phyloP scores from a whole-genome alignment of 2,113 vertebrate species.

The Suricata suricatta region DNA sequence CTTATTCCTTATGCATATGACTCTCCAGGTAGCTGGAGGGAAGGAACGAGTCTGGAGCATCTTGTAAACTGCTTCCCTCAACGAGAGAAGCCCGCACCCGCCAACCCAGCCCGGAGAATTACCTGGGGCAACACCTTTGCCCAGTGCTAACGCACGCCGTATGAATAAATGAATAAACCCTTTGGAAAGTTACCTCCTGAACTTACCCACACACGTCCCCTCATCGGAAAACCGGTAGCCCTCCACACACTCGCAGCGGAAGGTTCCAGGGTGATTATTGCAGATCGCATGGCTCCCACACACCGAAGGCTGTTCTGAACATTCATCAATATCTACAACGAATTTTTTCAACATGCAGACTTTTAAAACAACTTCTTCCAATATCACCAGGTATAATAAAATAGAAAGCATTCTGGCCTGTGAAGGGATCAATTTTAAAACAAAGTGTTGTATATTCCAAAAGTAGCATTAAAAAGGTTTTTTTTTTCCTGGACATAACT shows the following conservation, averaged over 20 bases:
- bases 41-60: background rate
- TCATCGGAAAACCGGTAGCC: slow-evolving; percentile 91
- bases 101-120: background rate
- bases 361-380: background rate
- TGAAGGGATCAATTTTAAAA: background rate
- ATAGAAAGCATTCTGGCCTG: background rate
- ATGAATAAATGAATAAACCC: accelerated
- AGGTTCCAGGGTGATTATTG: slow-evolving; percentile 95
- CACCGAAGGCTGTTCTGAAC: slow-evolving; percentile 85
- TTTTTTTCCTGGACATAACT: background rate
- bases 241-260: slow-evolving; percentile 92
- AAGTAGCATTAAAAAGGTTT: background rate
- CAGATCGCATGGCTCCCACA: slow-evolving; percentile 91
- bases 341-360: background rate
- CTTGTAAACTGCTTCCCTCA: background rate
- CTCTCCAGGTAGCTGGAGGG: too few relatives aligned
- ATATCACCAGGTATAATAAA: background rate
- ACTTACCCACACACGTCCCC: slow-evolving; percentile 92
- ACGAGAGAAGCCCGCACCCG: background rate
- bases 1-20: too few relatives aligned
- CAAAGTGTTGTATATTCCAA: background rate
- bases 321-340: slow-evolving; percentile 92
- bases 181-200: accelerated
- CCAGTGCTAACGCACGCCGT: accelerated
- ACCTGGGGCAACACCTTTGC: accelerated